These are phyloP conservation scores for Cygnus buccinator DNA, from an alignment of 2,113 vertebrate genomes.

Conservation along the genomic window DNA sequence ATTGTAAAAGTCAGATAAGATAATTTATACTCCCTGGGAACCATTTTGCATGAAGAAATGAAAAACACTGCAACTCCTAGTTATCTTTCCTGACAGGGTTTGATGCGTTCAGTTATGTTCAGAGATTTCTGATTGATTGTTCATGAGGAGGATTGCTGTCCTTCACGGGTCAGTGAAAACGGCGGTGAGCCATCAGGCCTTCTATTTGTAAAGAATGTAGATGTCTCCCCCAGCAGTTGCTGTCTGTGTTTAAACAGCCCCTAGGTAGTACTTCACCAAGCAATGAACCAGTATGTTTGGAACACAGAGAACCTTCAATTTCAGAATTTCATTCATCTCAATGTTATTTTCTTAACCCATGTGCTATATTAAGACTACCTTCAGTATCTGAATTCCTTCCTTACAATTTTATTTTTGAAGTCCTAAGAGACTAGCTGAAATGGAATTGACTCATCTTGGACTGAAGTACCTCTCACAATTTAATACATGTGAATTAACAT, in stretches of 20 bases:
- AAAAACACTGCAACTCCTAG: background rate
- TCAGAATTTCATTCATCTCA: background rate
- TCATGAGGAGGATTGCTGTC: background rate
- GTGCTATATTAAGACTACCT: background rate
- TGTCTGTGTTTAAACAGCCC: background rate
- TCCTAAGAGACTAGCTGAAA: background rate
- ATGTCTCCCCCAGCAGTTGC: background rate
- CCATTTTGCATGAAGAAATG: background rate
- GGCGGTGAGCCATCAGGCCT: background rate
- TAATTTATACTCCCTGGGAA: background rate
- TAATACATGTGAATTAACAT: background rate
- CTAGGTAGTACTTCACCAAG: background rate
- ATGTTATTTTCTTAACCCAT: background rate
- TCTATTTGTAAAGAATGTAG: background rate
- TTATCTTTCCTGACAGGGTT: background rate
- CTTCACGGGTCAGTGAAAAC: constrained; percentile 33
- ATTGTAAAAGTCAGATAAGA: background rate
- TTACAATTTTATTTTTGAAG: background rate
- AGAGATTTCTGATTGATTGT: background rate
- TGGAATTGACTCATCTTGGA: background rate
- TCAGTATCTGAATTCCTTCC: background rate
- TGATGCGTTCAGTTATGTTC: background rate
- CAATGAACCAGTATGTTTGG: background rate
- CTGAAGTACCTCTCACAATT: background rate
- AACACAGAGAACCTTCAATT: constrained; percentile 32